Evolutionary conservation across 1,140 invertebrate genomes (phyloP), one percentile per base, ranked within the genome.

Genomic region (Hylaeus volcanicus): DNA sequence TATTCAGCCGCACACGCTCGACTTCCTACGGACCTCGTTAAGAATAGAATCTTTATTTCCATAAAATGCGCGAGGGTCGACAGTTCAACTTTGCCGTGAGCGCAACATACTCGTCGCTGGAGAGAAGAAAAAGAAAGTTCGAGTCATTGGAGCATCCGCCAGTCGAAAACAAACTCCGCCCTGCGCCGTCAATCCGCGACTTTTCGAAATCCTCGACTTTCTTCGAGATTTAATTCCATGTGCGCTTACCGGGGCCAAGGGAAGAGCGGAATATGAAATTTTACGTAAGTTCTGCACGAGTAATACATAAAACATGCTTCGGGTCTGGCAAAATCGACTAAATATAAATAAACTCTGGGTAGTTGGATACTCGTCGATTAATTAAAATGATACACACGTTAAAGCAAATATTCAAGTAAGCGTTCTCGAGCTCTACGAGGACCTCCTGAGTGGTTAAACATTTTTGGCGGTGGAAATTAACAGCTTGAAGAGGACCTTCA

Each of bases 11-110:
- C 76, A 71, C 70, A 79, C 76, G 76, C 69, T 72, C 76, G 69
- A 63, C 69, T 79, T 79, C 60, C 70, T 53, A 48, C 76, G 76
- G 69, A 73, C 76, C 76, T 79, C 76, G 76, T 79, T 79, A 79
- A 79, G 76, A 79, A 79, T 79, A 79, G 76, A 79, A 79, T 79
- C 70, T 79, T 79, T 79, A 79, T 79, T 73, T 79, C 76, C 76
- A 79, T 79, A 79, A 79, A 79, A 79, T 73, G 72, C 76, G 73
- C 73, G 71, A 79, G 69, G 76, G 69, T 64, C 51, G 76, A 45
- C 65, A 60, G 76, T 63, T 79, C 51, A 72, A 73, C 58, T 79
- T 73, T 58, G 5, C 60, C 55, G 68, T n/a, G 39, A 37, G 58
- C 45, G 61, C 58, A 15, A 45, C 76, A n/a, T 45, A 63, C 6